Evolutionary conservation across 2,888 invertebrate genomes (phyloP), one percentile per base, ranked within the genome.

Genomic region (Mactromeris polynyma): DNA sequence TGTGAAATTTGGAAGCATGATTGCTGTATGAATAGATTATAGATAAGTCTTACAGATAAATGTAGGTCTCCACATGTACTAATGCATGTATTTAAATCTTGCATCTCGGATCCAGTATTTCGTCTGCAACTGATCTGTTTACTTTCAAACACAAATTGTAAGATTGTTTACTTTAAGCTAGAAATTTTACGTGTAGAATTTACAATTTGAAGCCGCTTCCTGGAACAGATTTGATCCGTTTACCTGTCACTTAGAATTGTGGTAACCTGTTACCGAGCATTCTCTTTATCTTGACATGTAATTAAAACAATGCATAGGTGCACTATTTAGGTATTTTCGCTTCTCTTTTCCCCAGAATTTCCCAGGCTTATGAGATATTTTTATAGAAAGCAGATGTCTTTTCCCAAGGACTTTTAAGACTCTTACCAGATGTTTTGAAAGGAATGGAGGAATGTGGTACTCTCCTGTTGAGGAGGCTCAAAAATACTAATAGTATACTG

Each of bases 251-350:
- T 73, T 14, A 73, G 31, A 58, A 82, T 82, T 82, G 9, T 40
- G 26, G 54, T 64, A 82, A 80, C 58, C 54, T 58, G 64, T 82
- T 82, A 58, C 58, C 26, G 26, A 40, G 40, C 64, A 64, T 40
- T 82, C 19, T 36, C 36, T 1, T 82, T 73, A 64, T 82, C 82
- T 82, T 64, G 82, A 64, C 38, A 82, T 26, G 17, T 82, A 26
- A 82, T 82, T 82, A 58, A 64, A 82, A 82, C 82, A 82, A 82
- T 82, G 82, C 82, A 82, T 64, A 82, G 82, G 82, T 82, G 82
- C 36, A 40, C 38, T 36, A n/a, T 82, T 38, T 26, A 64, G 64
- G 82, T 40, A 64, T 82, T 82, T 64, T 82, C n/a, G 14, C n/a
- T 26, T n/a, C 58, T 82, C 38, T 40, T 80, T 33, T 73, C 73